Conservation (phyloP, 2,113 vertebrate genomes). For the Neopipo cinnamomea region DNA sequence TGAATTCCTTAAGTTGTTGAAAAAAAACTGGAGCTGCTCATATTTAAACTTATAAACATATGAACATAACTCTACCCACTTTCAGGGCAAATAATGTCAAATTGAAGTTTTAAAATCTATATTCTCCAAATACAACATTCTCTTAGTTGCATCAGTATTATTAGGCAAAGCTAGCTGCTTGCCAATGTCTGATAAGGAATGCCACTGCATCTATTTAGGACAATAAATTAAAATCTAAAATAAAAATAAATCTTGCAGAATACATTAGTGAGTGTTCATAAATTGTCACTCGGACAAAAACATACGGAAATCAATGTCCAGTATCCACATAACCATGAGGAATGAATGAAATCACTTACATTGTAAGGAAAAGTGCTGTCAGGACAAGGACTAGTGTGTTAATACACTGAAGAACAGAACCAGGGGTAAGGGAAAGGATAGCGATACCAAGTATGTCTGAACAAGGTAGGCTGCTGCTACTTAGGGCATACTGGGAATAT, state of each 20-base stretch:
- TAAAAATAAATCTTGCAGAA: background rate
- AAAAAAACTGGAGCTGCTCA: background rate
- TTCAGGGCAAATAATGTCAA: background rate
- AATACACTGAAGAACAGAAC: background rate
- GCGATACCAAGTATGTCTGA: background rate
- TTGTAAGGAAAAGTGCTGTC: background rate
- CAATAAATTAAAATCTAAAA: background rate
- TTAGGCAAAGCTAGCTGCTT: background rate
- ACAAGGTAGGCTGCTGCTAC: background rate
- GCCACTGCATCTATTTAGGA: background rate
- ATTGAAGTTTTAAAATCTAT: background rate
- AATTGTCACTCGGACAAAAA: background rate
- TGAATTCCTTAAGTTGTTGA: background rate
- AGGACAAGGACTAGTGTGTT: background rate
- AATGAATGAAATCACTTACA: background rate
- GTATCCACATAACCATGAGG: background rate
- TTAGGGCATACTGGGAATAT: background rate
- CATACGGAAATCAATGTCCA: background rate
- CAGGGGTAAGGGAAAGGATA: background rate
- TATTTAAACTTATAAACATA: background rate
- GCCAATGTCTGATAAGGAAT: background rate
- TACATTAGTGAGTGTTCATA: background rate
- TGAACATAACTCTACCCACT: background rate
- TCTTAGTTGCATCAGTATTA: background rate
- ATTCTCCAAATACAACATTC: background rate